phyloP scores from a whole-genome alignment of 1,140 invertebrate genomes.

The Parapsyche elsis region DNA sequence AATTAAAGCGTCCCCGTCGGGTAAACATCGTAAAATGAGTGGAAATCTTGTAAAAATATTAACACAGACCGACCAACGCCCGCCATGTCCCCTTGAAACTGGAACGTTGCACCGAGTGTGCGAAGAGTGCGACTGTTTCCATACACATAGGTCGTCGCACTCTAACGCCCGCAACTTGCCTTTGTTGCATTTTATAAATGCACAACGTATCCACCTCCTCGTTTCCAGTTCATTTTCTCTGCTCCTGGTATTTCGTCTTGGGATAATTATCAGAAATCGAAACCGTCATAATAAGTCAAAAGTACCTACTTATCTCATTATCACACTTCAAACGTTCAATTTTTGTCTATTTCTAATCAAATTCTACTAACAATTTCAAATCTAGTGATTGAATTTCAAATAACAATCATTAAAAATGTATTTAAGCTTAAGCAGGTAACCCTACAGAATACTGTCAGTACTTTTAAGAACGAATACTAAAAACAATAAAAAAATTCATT shows the following conservation, averaged over 20 bases:
- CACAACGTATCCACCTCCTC: not conserved
- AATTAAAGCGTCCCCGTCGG: too few relatives aligned
- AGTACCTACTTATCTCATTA: too few relatives aligned
- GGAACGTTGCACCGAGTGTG: conserved; percentile 44
- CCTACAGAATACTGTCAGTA: too few relatives aligned
- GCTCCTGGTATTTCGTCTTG: not conserved
- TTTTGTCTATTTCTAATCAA: too few relatives aligned
- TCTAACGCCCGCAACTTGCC: not conserved
- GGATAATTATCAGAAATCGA: not conserved
- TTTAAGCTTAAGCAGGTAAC: too few relatives aligned
- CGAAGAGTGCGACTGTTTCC: not conserved
- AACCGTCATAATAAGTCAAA: not conserved
- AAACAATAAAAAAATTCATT: too few relatives aligned
- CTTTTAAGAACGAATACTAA: too few relatives aligned
- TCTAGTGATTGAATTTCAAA: too few relatives aligned
- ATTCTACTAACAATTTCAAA: too few relatives aligned
- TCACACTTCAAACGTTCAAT: too few relatives aligned
- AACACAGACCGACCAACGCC: not conserved
- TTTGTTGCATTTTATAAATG: conserved; percentile 7
- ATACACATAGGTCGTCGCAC: not conserved
- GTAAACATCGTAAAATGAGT: not conserved
- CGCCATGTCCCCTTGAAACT: conserved; percentile 26
- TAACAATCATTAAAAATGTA: too few relatives aligned
- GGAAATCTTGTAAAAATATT: not conserved
- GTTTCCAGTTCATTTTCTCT: not conserved